A percentile compares a stretch with the other conserved stretches of the same genome.
Conservation (phyloP, 1,140 invertebrate genomes). For the Orius insidiosus region DNA sequence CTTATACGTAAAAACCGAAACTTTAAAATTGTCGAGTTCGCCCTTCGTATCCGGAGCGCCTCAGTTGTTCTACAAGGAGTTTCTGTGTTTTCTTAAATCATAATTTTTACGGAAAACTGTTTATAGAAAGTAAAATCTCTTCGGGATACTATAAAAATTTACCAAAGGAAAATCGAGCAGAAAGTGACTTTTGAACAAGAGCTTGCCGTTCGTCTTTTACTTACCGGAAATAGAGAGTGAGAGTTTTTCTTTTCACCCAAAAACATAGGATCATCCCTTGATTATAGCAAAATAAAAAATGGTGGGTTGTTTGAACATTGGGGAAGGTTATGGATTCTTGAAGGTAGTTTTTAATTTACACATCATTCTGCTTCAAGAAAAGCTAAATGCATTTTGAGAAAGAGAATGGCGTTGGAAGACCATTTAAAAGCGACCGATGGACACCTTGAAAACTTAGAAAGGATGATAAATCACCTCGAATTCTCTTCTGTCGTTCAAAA, state of each 20-base stretch:
- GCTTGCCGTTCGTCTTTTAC: background rate
- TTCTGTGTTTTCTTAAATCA: no score
- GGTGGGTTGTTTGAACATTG: no score
- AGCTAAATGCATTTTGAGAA: slow-evolving; percentile 6
- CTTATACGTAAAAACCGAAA: no score
- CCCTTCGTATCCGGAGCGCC: no score
- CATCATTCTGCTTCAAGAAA: background rate
- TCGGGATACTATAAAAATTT: background rate
- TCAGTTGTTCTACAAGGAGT: no score
- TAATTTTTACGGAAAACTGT: no score
- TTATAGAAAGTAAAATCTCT: background rate
- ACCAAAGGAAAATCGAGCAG: background rate
- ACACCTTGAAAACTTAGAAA: slow-evolving; percentile 1
- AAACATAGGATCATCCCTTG: no score
- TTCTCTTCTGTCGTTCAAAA: background rate
- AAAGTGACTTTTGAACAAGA: background rate
- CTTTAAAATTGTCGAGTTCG: no score
- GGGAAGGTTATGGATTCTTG: no score
- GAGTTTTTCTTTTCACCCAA: no score
- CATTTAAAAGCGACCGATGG: slow-evolving; percentile 5
- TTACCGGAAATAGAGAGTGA: background rate
- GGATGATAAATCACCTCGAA: slow-evolving; percentile 2
- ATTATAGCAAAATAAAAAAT: no score
- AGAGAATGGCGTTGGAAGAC: background rate
- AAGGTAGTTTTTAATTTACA: no score